A percentile compares a stretch with the other conserved stretches of the same genome.
Conservation (phyloP, 2,888 invertebrate genomes). For the Ctenicera cuprea region DNA sequence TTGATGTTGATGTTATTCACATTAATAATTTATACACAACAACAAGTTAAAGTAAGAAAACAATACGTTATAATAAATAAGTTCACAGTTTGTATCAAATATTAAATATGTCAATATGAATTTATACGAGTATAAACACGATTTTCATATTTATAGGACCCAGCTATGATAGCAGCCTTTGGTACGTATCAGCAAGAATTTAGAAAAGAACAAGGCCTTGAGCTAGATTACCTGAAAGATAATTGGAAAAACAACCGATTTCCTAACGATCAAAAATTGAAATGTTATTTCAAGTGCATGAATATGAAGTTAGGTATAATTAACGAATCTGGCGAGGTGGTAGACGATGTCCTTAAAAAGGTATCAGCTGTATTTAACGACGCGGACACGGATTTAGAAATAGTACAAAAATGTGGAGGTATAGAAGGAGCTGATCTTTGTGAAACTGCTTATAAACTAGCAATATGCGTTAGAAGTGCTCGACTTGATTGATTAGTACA, state of each 20-base stretch:
- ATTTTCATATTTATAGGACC: neutral
- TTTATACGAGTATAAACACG: no score
- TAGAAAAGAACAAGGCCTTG: neutral
- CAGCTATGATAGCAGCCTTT: neutral
- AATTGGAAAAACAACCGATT: neutral
- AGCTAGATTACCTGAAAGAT: neutral
- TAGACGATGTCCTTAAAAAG: neutral
- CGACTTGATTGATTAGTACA: neutral
- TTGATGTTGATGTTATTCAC: neutral
- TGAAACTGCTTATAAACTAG: conserved; percentile 8
- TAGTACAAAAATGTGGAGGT: neutral
- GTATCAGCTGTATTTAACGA: neutral
- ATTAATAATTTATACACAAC: neutral
- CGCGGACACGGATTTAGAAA: neutral
- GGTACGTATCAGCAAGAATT: neutral
- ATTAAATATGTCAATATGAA: no score
- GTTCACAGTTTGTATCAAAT: no score
- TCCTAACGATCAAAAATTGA: neutral
- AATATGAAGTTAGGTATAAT: conserved; percentile 15
- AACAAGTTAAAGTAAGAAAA: neutral
- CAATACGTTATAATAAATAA: neutral
- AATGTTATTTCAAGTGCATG: conserved; percentile 29
- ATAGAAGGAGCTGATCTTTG: conserved; percentile 14
- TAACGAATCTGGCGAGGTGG: neutral
- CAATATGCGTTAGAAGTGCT: neutral